phyloP scores from a whole-genome alignment of 1,140 invertebrate species.

The Planococcus citri region DNA sequence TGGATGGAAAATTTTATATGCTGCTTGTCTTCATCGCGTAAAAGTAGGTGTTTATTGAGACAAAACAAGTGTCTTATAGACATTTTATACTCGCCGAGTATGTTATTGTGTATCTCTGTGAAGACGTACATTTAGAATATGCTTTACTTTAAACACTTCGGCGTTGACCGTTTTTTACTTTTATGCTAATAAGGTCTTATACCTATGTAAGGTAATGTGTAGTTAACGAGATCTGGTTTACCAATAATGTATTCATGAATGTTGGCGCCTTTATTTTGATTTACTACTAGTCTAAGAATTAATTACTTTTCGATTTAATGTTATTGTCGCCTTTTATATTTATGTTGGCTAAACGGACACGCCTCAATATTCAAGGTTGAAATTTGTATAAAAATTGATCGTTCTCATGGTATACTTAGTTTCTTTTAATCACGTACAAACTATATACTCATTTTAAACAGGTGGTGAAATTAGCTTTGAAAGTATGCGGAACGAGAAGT shows the following conservation, averaged over 20 bases:
- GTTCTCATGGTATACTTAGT: not conserved
- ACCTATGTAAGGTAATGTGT: conserved; percentile 17
- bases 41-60: not conserved
- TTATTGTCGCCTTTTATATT: conserved; percentile 16
- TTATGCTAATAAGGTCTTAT: conserved; percentile 17
- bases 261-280: conserved; percentile 20
- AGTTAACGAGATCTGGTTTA: conserved; percentile 16
- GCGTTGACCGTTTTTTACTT: conserved; percentile 11
- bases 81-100: too few species aligned
- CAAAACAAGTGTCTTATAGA: not conserved
- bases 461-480: not conserved
- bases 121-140: not conserved
- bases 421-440: not conserved
- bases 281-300: conserved; percentile 17
- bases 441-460: not conserved
- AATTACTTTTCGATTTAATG: conserved; percentile 17
- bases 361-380: conserved; percentile 16
- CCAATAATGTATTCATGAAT: conserved; percentile 19
- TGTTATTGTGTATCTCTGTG: not conserved
- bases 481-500: not conserved
- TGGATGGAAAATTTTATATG: not conserved
- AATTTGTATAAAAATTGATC: conserved; percentile 2
- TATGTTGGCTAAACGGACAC: conserved; percentile 4
- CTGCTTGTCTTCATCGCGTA: not conserved
- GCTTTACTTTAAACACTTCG: conserved; percentile 6